Evolutionary conservation across 2,113 vertebrate species (phyloP).

Genomic region (Scartelaos histophorus): DNA sequence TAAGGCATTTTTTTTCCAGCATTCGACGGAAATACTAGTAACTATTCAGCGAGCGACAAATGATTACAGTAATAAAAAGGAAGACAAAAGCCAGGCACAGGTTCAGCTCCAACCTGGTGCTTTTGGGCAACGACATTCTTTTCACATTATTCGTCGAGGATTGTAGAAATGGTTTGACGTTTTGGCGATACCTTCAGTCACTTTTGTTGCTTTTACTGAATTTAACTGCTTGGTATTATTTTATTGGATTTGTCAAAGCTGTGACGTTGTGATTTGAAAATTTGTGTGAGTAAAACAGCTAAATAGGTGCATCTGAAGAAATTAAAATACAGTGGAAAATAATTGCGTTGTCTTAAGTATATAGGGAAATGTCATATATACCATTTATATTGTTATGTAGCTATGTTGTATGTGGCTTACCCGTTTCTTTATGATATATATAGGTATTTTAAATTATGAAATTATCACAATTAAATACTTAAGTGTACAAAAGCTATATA

Average conservation of each 20-base stretch:
- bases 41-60: constrained; percentile 23
- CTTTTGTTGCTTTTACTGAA: background rate
- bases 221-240: constrained; percentile 7
- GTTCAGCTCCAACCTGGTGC: background rate
- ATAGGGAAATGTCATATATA: background rate
- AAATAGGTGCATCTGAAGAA: background rate
- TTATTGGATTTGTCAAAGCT: background rate
- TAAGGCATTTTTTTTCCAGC: constrained; percentile 26
- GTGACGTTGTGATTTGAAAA: background rate
- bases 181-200: constrained; percentile 19
- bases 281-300: background rate
- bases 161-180: constrained; percentile 43
- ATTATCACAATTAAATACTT: too few relatives aligned
- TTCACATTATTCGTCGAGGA: constrained; percentile 38
- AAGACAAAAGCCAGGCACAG: constrained; percentile 32
- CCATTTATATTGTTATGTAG: background rate
- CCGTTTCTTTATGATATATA: background rate
- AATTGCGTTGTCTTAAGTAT: background rate
- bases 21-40: constrained; percentile 9
- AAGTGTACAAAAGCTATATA: too few relatives aligned
- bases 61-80: constrained; percentile 18
- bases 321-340: background rate
- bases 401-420: background rate
- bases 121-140: constrained; percentile 16
- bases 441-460: background rate